These are phyloP conservation scores for Heterotis niloticus DNA, from an alignment of 2,113 vertebrate genomes.

Conservation along the genomic window DNA sequence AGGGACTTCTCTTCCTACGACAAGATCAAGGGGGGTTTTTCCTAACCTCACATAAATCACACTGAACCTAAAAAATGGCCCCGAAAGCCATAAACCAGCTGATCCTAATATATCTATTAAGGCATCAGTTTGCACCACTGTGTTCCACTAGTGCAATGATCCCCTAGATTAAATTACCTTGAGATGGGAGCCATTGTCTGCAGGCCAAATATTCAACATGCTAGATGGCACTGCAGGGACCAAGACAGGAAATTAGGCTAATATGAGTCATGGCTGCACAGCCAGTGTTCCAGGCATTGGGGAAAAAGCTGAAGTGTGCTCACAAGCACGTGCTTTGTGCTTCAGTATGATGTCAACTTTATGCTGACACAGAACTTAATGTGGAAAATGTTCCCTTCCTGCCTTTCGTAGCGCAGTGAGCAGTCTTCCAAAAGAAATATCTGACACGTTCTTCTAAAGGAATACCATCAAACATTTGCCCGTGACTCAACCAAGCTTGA, in stretches of 20 bases:
- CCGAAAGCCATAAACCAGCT: constrained; percentile 17
- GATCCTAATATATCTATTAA: constrained; percentile 47
- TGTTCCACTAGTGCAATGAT: constrained; percentile 38
- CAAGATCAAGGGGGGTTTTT: constrained; percentile 38
- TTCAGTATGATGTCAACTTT: not conserved
- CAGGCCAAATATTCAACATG: not conserved
- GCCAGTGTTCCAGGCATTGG: not conserved
- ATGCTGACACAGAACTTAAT: not conserved
- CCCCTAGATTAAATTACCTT: constrained; percentile 51
- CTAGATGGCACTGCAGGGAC: not conserved
- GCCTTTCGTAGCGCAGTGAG: too few relatives aligned
- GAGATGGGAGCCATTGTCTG: constrained; percentile 35
- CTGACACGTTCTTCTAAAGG: too few relatives aligned
- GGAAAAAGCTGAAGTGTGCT: not conserved
- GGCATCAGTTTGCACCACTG: constrained; percentile 41
- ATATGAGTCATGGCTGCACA: not conserved
- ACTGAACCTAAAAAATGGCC: constrained; percentile 10
- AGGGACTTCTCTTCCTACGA: constrained; percentile 28
- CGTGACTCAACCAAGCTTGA: too few relatives aligned
- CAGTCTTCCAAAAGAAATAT: too few relatives aligned
- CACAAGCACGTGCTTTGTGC: not conserved
- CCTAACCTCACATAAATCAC: constrained; percentile 48
- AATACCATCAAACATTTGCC: too few relatives aligned
- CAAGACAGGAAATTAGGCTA: too few relatives aligned
- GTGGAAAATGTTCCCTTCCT: too few relatives aligned